Evolutionary conservation across 2,888 invertebrate genomes (phyloP).

Genomic region (Aphidoletes aphidimyza): DNA sequence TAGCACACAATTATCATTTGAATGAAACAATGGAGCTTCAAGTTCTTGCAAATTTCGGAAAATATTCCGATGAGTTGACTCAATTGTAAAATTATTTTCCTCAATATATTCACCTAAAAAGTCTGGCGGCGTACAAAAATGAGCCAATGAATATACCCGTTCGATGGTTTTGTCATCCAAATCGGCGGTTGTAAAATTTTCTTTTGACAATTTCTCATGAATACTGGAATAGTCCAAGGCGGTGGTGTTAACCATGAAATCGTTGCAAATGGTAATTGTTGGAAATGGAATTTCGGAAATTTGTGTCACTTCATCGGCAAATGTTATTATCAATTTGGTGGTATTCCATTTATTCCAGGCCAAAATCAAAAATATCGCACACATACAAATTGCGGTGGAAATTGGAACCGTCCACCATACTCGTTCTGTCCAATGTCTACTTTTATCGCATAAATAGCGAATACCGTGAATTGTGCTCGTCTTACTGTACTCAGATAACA

Average conservation of each 20-base stretch:
- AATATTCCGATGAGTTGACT: neutral
- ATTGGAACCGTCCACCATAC: neutral
- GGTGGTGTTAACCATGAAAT: neutral
- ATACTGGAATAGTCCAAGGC: neutral
- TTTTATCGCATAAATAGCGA: slow-evolving; percentile 1
- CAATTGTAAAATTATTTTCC: neutral
- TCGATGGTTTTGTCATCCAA: neutral
- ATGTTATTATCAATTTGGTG: neutral
- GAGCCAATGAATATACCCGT: neutral
- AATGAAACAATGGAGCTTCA: too few relatives aligned
- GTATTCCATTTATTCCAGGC: neutral
- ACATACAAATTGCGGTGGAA: neutral
- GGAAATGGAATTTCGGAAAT: neutral
- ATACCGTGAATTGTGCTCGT: neutral
- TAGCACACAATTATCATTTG: too few relatives aligned
- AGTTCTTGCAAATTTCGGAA: too few relatives aligned
- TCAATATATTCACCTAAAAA: neutral
- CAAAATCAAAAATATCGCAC: neutral
- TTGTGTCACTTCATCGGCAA: neutral
- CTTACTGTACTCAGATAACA: slow-evolving; percentile 2
- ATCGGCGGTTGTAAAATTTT: neutral
- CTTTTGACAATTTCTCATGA: neutral
- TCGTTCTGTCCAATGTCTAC: neutral
- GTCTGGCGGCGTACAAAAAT: neutral
- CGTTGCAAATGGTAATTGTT: neutral